These are phyloP conservation scores for Bos javanicus DNA, from an alignment of 2,113 vertebrate species.

Conservation along the genomic window DNA sequence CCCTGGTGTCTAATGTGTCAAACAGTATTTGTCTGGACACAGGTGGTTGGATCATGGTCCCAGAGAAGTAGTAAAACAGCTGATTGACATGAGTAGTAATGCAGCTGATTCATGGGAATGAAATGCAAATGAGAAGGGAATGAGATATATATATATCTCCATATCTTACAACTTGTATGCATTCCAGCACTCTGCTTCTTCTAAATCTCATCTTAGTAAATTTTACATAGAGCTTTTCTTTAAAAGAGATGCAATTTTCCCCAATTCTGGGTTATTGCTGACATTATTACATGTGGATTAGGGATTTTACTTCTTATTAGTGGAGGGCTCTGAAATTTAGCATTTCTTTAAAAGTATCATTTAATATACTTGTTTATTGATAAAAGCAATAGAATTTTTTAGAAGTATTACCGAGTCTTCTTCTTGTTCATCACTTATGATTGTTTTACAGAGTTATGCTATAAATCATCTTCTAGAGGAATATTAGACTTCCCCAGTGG, in stretches of 20 bases:
- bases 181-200: background rate
- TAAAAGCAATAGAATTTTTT: background rate
- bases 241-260: background rate
- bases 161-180: background rate
- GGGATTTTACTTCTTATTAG: background rate
- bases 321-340: background rate
- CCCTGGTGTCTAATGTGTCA: background rate
- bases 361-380: background rate
- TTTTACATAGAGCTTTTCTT: background rate
- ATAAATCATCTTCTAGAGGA: background rate
- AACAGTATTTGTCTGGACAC: background rate
- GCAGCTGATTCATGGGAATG: background rate
- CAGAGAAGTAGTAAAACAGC: background rate
- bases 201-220: background rate
- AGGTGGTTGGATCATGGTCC: background rate
- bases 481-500: background rate
- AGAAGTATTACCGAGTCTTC: accelerated
- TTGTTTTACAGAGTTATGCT: background rate
- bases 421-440: background rate
- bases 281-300: background rate
- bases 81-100: background rate
- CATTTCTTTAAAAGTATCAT: background rate
- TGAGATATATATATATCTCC: background rate
- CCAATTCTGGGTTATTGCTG: background rate
- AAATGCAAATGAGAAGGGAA: accelerated